These are phyloP conservation scores for Diogma glabrata DNA, from an alignment of 2,888 invertebrate genomes.

Conservation along the genomic window DNA sequence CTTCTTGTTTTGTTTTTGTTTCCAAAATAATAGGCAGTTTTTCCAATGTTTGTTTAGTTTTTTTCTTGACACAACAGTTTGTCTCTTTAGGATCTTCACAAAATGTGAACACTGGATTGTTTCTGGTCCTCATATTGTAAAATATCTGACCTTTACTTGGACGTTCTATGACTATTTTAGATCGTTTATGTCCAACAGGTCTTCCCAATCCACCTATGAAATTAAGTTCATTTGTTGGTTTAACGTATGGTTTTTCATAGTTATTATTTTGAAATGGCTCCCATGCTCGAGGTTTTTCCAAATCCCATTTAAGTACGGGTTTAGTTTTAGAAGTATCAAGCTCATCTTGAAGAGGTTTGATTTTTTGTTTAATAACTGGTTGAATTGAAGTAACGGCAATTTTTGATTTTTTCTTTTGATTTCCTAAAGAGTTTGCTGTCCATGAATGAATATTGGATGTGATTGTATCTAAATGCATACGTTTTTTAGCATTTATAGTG, in stretches of 20 bases:
- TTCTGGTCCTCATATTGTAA: conserved; percentile 13
- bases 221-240: conserved; percentile 15
- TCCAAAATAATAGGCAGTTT: not conserved
- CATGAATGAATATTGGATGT: no score
- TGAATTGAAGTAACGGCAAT: no score
- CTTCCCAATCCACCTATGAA: conserved; percentile 14
- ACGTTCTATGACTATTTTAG: conserved; percentile 11
- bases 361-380: no score
- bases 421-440: no score
- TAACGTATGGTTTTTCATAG: not conserved
- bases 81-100: conserved; percentile 8
- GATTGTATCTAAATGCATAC: no score
- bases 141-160: conserved; percentile 12
- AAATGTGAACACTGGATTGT: conserved; percentile 17
- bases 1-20: not conserved
- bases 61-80: conserved; percentile 1
- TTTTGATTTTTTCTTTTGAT: no score
- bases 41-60: not conserved
- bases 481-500: no score
- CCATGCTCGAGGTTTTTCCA: not conserved
- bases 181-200: conserved; percentile 11
- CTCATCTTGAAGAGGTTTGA: no score
- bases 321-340: no score
- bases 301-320: conserved; percentile 7
- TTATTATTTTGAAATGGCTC: conserved; percentile 5